phyloP scores from a whole-genome alignment of 2,113 vertebrate genomes.

The Plecturocebus donacophilus region DNA sequence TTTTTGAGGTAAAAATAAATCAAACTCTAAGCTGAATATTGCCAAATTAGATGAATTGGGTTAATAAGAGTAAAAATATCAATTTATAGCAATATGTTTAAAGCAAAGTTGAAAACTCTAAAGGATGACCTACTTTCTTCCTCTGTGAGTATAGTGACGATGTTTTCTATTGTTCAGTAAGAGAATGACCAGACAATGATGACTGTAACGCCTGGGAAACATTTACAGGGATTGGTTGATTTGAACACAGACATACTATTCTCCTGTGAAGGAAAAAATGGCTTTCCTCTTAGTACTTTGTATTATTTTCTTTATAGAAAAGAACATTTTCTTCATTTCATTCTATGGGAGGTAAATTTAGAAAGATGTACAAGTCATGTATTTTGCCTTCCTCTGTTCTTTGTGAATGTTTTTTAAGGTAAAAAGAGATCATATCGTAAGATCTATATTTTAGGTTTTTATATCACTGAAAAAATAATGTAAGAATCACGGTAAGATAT shows the following conservation, averaged over 20 bases:
- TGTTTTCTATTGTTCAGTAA: constrained; percentile 47
- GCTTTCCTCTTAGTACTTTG: background rate
- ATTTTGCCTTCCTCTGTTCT: background rate
- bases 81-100: background rate
- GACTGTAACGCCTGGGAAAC: background rate
- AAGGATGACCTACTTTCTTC: constrained; percentile 65
- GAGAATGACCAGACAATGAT: constrained; percentile 28
- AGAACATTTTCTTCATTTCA: constrained; percentile 29
- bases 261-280: constrained; percentile 9
- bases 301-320: constrained; percentile 47
- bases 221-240: constrained; percentile 34
- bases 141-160: background rate
- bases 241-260: constrained; percentile 40
- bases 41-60: background rate
- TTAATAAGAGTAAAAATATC: background rate
- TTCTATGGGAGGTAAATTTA: constrained; percentile 21
- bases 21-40: background rate
- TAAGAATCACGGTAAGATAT: background rate
- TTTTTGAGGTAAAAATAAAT: constrained; percentile 92
- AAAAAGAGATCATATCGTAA: background rate
- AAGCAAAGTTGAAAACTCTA: background rate
- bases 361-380: background rate
- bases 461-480: background rate
- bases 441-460: background rate
- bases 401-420: background rate